phyloP scores from a whole-genome alignment of 1,140 invertebrate species.

The Conus ventricosus region DNA sequence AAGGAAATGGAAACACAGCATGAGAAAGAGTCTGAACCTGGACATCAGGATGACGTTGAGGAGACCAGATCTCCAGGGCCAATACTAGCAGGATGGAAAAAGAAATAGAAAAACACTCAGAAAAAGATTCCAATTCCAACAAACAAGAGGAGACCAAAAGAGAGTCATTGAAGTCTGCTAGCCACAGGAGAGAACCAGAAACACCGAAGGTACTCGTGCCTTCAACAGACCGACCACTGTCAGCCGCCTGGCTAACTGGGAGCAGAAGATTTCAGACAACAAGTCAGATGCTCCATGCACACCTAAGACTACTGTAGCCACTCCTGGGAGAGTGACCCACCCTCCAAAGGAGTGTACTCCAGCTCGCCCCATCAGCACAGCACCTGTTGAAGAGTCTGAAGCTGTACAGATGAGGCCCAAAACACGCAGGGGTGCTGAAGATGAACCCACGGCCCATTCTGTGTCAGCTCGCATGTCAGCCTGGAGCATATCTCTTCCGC shows the following conservation, averaged over 20 bases:
- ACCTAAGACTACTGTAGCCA: conserved; percentile 14
- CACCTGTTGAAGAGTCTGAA: background rate
- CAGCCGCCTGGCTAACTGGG: conserved; percentile 52
- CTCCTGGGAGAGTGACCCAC: conserved; percentile 5
- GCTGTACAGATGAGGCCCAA: conserved; percentile 37
- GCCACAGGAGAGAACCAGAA: background rate
- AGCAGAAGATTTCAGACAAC: conserved; percentile 48
- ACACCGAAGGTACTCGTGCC: background rate
- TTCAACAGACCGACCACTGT: conserved; percentile 34
- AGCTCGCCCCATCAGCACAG: conserved; percentile 11
- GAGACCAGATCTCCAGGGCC: background rate
- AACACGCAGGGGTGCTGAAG: conserved; percentile 40
- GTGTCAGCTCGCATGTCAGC: conserved; percentile 69
- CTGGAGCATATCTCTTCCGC: conserved; percentile 62
- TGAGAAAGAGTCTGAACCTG: background rate
- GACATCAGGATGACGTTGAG: background rate
- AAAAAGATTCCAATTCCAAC: background rate
- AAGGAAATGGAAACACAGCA: background rate
- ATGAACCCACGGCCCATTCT: conserved; percentile 68
- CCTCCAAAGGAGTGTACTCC: conserved; percentile 35
- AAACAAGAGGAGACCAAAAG: background rate
- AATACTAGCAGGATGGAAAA: background rate
- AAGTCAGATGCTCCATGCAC: conserved; percentile 29
- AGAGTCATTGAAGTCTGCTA: background rate
- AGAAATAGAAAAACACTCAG: background rate